phyloP scores from a whole-genome alignment of 2,113 vertebrate species.

The Apaloderma vittatum region DNA sequence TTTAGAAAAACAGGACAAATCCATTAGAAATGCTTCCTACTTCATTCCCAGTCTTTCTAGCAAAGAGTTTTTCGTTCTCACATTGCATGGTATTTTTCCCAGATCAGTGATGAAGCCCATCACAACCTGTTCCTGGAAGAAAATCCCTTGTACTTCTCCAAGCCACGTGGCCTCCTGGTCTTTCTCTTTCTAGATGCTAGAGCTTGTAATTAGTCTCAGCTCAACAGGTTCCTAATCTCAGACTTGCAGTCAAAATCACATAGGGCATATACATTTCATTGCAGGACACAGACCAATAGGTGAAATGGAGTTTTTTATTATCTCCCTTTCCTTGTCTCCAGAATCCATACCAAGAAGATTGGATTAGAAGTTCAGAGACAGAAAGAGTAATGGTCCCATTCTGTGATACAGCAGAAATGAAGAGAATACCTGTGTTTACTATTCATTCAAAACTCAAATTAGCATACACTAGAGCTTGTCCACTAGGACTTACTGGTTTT shows the following conservation, averaged over 20 bases:
- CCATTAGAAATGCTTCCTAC: neutral
- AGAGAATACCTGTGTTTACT: neutral
- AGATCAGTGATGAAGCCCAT: neutral
- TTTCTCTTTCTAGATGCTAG: neutral
- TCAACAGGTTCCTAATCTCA: conserved; percentile 19
- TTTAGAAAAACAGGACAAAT: neutral
- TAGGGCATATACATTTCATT: neutral
- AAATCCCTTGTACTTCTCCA: neutral
- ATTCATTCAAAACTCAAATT: conserved; percentile 2
- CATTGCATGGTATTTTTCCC: neutral
- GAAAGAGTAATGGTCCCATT: neutral
- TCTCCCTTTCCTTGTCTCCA: neutral
- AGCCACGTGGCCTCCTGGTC: conserved; percentile 27
- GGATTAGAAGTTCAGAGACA: neutral
- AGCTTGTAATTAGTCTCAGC: conserved; percentile 47
- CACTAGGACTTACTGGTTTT: too few relatives aligned
- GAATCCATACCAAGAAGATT: neutral
- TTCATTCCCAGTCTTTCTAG: neutral
- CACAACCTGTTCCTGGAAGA: neutral
- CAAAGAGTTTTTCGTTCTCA: neutral
- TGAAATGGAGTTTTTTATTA: neutral
- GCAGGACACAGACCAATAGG: neutral
- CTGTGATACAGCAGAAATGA: neutral
- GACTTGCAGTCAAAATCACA: neutral
- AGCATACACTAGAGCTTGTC: neutral